Percentiles rank a stretch among this genome's conserved stretches.
Evolutionary conservation across 1,140 invertebrate species (phyloP).

Genomic region (Brachionus rubens): DNA sequence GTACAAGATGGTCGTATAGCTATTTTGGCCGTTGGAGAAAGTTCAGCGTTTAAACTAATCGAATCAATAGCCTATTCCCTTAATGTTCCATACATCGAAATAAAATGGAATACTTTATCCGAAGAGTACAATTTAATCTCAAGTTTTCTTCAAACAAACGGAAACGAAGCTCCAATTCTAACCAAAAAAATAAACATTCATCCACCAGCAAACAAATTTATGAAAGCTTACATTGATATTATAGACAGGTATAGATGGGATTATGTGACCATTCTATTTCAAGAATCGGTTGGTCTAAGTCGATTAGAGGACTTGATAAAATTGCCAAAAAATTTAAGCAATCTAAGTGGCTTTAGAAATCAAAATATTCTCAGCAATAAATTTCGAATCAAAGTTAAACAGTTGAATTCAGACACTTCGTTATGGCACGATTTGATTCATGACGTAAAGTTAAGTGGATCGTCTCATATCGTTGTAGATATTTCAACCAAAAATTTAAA

Average conservation of each 20-base stretch:
- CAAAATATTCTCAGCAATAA: conserved; percentile 3
- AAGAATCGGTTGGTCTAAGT: background rate
- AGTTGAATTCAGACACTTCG: background rate
- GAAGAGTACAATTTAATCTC: conserved; percentile 5
- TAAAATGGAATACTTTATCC: conserved; percentile 3
- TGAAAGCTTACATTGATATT: background rate
- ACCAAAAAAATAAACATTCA: conserved; percentile 22
- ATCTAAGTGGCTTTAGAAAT: background rate
- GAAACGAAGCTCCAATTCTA: background rate
- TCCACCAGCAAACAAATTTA: conserved; percentile 8
- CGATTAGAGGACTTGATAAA: conserved; percentile 8
- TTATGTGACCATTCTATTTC: conserved; percentile 29
- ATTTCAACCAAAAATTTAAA: conserved; percentile 27
- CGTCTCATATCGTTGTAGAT: conserved; percentile 29
- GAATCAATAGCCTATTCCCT: conserved; percentile 20
- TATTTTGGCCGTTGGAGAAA: background rate
- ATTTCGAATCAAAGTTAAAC: background rate
- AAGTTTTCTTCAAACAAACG: background rate
- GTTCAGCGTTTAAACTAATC: background rate
- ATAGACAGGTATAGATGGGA: conserved; percentile 31
- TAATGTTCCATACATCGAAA: conserved; percentile 30
- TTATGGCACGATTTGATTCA: conserved; percentile 6
- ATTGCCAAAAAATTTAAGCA: background rate
- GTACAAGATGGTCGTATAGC: conserved; percentile 25
- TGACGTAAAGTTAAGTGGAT: conserved; percentile 20